Percentiles rank a stretch among this genome's conserved stretches.
These are phyloP conservation scores for Riparia riparia DNA, from an alignment of 2,113 vertebrate species.

Conservation along the genomic window DNA sequence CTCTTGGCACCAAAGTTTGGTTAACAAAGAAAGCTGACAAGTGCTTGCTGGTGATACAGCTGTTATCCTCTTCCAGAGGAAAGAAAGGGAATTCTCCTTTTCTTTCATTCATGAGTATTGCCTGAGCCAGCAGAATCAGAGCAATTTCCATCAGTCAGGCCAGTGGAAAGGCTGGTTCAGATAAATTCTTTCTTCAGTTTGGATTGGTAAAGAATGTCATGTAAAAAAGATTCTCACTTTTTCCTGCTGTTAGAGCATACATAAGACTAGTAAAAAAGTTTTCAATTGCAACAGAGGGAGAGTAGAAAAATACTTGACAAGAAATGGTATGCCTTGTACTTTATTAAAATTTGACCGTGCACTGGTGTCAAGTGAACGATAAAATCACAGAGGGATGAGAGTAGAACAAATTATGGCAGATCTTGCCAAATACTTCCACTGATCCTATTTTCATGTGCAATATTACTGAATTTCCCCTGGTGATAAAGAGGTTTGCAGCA, in stretches of 20 bases:
- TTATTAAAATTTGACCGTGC: not conserved
- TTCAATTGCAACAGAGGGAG: not conserved
- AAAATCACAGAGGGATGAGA: not conserved
- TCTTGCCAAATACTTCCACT: not conserved
- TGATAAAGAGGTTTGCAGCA: not conserved
- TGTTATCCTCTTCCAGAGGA: not conserved
- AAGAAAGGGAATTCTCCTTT: not conserved
- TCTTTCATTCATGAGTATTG: not conserved
- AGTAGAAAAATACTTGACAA: not conserved
- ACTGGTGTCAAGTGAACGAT: not conserved
- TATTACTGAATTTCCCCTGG: not conserved
- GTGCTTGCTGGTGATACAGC: not conserved
- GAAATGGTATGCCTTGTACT: not conserved
- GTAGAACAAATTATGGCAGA: not conserved
- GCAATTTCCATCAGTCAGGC: not conserved
- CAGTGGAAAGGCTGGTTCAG: not conserved
- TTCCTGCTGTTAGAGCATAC: not conserved
- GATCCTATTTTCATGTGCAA: not conserved
- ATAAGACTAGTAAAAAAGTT: not conserved
- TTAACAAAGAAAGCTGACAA: not conserved
- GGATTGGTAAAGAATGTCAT: not conserved
- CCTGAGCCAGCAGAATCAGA: not conserved
- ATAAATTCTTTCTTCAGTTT: not conserved
- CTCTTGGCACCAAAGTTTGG: not conserved
- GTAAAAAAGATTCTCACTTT: not conserved